These are phyloP conservation scores for Drosophila mauritiana DNA, from an alignment of 1,140 invertebrate genomes.

Conservation along the genomic window DNA sequence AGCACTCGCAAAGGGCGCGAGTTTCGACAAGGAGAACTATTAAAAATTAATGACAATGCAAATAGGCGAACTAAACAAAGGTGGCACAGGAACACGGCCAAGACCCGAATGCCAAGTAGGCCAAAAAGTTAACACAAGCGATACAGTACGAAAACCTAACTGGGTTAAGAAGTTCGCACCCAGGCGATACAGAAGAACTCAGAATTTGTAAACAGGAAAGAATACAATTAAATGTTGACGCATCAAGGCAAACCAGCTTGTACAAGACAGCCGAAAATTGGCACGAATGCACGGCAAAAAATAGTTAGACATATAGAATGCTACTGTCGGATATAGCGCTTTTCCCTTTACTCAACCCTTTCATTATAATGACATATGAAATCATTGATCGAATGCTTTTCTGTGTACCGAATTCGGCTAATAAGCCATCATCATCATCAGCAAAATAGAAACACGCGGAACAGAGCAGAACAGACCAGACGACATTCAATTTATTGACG, in stretches of 20 bases:
- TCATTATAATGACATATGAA: not conserved
- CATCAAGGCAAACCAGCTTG: slow-evolving; percentile 53
- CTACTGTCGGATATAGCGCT: no score
- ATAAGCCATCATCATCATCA: slow-evolving; percentile 69
- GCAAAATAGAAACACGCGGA: slow-evolving; percentile 14
- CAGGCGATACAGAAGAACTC: slow-evolving; percentile 19
- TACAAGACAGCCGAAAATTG: slow-evolving; percentile 58
- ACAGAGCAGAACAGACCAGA: slow-evolving; percentile 38
- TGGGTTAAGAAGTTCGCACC: slow-evolving; percentile 72
- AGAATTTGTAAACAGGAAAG: slow-evolving; percentile 46
- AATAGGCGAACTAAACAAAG: slow-evolving; percentile 71
- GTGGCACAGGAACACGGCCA: slow-evolving; percentile 39
- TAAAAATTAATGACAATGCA: slow-evolving; percentile 77
- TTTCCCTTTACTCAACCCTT: no score
- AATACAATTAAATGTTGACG: slow-evolving; percentile 49
- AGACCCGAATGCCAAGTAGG: slow-evolving; percentile 67
- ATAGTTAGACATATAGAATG: not conserved
- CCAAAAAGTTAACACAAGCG: slow-evolving; percentile 54
- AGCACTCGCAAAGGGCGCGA: slow-evolving; percentile 30
- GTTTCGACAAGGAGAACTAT: slow-evolving; percentile 64
- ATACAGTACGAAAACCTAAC: slow-evolving; percentile 43
- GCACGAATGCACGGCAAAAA: slow-evolving; percentile 30
- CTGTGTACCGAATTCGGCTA: slow-evolving; percentile 58
- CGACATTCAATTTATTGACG: slow-evolving; percentile 80
- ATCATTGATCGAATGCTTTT: not conserved